Percentiles rank a stretch among this genome's conserved stretches.
Conservation (phyloP, 2,888 invertebrate genomes). For the Zhengitettix transpicula region DNA sequence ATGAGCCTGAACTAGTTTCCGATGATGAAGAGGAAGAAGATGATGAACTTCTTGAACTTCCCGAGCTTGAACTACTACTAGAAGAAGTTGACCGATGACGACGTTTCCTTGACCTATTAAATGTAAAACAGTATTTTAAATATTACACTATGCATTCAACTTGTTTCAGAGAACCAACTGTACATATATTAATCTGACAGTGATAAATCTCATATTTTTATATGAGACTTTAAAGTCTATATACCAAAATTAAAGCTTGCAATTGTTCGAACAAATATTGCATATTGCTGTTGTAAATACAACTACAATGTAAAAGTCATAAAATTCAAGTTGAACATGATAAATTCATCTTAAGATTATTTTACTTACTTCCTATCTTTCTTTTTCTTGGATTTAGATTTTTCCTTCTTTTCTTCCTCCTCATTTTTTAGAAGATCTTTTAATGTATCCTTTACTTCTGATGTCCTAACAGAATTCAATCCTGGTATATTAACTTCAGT, state of each 20-base stretch:
- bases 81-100: slow-evolving; percentile 27
- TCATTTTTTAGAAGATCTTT: slow-evolving; percentile 42
- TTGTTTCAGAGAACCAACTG: neutral
- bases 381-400: slow-evolving; percentile 22
- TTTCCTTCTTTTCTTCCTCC: slow-evolving; percentile 21
- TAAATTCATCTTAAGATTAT: neutral
- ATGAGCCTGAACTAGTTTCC: slow-evolving; percentile 50
- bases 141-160: neutral
- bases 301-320: too few species aligned
- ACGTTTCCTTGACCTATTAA: slow-evolving; percentile 11
- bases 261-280: too few species aligned
- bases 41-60: slow-evolving; percentile 36
- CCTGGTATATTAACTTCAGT: slow-evolving; percentile 43
- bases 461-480: slow-evolving; percentile 34
- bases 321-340: neutral
- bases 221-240: too few species aligned
- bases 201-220: too few species aligned
- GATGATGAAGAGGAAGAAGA: slow-evolving; percentile 29
- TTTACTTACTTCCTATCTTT: slow-evolving; percentile 24
- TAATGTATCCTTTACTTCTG: slow-evolving; percentile 47
- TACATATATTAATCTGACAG: neutral
- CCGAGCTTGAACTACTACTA: slow-evolving; percentile 27
- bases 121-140: neutral
- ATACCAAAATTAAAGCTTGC: too few species aligned
- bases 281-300: too few species aligned